These are phyloP conservation scores for Lophius americanus DNA, from an alignment of 2,797 vertebrate genomes.

Conservation along the genomic window DNA sequence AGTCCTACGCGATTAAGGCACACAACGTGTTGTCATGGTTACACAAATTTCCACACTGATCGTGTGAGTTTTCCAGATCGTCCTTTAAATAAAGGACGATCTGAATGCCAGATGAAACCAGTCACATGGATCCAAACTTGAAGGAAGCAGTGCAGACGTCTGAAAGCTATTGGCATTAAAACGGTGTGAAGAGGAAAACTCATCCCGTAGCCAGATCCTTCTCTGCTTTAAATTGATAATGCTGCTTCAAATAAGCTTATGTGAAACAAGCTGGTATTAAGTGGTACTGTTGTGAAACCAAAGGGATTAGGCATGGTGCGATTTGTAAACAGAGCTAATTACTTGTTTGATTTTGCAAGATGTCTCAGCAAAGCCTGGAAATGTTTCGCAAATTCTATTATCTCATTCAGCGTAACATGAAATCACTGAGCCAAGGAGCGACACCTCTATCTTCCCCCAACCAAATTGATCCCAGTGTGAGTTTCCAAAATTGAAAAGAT, in stretches of 20 bases:
- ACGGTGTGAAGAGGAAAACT: constrained; percentile 8
- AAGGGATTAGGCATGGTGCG: constrained; percentile 39
- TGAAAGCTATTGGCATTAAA: not conserved
- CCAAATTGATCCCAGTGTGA: constrained; percentile 62
- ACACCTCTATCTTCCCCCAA: constrained; percentile 27
- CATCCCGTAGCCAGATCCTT: constrained; percentile 14
- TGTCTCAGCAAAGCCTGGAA: constrained; percentile 2
- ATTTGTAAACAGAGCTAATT: constrained; percentile 46
- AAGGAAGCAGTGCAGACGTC: constrained; percentile 5
- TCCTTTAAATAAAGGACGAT: constrained; percentile 10
- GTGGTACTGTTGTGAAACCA: not conserved
- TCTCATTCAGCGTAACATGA: constrained; percentile 10
- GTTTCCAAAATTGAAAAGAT: constrained; percentile 35
- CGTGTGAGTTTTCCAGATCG: too few species aligned
- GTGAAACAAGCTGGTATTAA: constrained; percentile 20
- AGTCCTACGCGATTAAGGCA: too few species aligned
- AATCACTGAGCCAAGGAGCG: constrained; percentile 1
- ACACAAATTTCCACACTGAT: too few species aligned
- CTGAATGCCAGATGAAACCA: constrained; percentile 1
- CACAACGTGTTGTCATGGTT: too few species aligned
- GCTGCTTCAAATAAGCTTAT: constrained; percentile 24
- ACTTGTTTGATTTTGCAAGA: constrained; percentile 24
- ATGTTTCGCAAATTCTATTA: constrained; percentile 21
- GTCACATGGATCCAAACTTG: constrained; percentile 4
- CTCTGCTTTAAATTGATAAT: constrained; percentile 33